Evolutionary conservation across 2,113 vertebrate species (phyloP), one percentile per base, ranked within the genome.

Genomic region (Tachysurus vachellii): DNA sequence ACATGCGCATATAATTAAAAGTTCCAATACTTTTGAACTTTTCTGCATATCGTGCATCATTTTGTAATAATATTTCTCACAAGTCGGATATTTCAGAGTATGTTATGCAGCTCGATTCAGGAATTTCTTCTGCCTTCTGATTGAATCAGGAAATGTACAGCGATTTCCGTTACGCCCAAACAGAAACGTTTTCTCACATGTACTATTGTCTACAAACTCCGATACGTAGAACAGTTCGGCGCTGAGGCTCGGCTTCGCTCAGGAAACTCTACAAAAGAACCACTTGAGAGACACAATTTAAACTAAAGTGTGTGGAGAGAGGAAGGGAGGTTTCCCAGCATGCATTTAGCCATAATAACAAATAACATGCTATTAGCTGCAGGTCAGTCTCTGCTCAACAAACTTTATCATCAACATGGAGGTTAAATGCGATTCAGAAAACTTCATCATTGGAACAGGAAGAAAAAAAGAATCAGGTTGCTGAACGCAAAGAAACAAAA

Each of bases 301-400:
- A 85, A 62, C 57, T 53, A 53, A 54, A 28, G 61, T 19, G 42
- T 47, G 70, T 61, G 44, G 81, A 83, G 85, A 70, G 47, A 62
- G 87, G 87, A 86, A 86, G 86, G 86, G 86, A 88, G 89, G 84
- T 66, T 85, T 81, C 88, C 79, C 88, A 84, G 68, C 85, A 53
- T 80, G 73, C 84, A 47, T 70, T 88, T 83, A 57, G 47, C 73
- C 47, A 8, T 61, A 62, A 84, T 75, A 80, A 84, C 73, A 85
- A 87, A 84, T 79, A 79, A 79, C 75, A 54, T 54, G 50, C 50
- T 54, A 76, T 36, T 36, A 80, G 53, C 53, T 31, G 76, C 47
- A 4, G 75, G 75, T 53, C 12, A 53, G 9, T 50, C 23, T 13
- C 12, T 16, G 73, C 23, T 16, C 11, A 5, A 0, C 36, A 26